Conservation (phyloP, 1,140 invertebrate genomes). For the Meloidogyne floridensis region DNA sequence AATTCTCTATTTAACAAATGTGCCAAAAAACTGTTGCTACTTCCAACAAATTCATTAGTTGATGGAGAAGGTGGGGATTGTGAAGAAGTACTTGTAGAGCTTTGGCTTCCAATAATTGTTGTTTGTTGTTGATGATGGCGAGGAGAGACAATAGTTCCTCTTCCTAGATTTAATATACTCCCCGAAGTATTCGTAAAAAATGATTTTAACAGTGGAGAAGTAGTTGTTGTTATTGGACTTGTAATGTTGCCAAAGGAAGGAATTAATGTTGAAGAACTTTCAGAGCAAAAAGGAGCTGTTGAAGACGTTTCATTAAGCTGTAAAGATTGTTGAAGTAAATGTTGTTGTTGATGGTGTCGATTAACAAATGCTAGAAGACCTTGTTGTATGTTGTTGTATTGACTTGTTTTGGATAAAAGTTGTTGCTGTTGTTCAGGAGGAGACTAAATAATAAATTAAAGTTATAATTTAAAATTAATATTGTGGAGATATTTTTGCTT, state of each 20-base stretch:
- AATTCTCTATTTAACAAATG: constrained; percentile 5
- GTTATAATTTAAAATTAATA: not conserved
- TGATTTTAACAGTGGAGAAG: not conserved
- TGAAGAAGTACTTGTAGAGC: not conserved
- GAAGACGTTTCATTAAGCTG: not conserved
- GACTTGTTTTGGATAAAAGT: not conserved
- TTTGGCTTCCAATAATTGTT: not conserved
- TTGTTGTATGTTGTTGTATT: constrained; percentile 42
- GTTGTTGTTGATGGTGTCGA: constrained; percentile 38
- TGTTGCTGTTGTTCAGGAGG: not conserved
- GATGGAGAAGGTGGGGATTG: not conserved
- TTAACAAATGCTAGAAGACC: constrained; percentile 57
- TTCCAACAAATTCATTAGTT: not conserved
- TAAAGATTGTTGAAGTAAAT: constrained; percentile 22
- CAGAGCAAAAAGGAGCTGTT: not conserved
- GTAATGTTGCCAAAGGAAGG: not conserved
- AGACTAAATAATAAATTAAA: constrained; percentile 24
- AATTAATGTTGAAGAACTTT: not conserved
- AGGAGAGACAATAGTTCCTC: not conserved
- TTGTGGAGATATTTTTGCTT: no score
- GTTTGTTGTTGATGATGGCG: not conserved
- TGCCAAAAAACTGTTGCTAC: not conserved
- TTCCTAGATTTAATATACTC: not conserved
- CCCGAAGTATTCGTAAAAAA: not conserved
- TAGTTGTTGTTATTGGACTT: constrained; percentile 18